Conservation (phyloP, 2,888 invertebrate species). For the Ornithoptera priamus region DNA sequence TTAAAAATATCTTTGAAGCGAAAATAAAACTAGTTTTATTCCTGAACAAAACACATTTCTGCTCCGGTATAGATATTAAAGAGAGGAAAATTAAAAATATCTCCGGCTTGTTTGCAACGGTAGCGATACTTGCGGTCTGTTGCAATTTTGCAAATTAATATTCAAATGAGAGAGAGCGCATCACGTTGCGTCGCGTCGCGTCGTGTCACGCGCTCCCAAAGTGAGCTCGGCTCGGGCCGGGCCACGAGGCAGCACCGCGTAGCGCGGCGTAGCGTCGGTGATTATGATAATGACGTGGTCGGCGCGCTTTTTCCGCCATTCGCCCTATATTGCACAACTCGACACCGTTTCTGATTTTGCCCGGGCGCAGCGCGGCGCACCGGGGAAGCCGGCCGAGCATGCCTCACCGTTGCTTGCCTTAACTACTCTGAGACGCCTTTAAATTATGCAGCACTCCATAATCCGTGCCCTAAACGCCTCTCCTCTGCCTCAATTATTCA, state of each 20-base stretch:
- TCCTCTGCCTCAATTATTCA: slow-evolving; percentile 76
- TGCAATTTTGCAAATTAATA: slow-evolving; percentile 66
- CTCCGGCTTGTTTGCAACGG: slow-evolving; percentile 10
- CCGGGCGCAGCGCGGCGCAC: slow-evolving; percentile 35
- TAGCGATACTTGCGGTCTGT: slow-evolving; percentile 47
- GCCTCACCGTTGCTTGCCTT: slow-evolving; percentile 54
- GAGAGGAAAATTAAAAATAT: slow-evolving; percentile 12
- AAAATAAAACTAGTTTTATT: no score
- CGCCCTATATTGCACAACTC: slow-evolving; percentile 70
- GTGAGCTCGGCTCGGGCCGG: slow-evolving; percentile 70
- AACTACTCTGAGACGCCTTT: slow-evolving; percentile 69
- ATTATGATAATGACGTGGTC: slow-evolving; percentile 78
- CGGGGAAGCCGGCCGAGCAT: slow-evolving; percentile 33
- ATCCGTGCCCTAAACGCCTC: slow-evolving; percentile 77
- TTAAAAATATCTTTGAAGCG: no score
- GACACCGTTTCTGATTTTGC: slow-evolving; percentile 56
- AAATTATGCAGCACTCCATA: slow-evolving; percentile 78
- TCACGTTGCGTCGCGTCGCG: slow-evolving; percentile 50
- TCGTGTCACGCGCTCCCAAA: slow-evolving; percentile 74
- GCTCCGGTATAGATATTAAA: not conserved
- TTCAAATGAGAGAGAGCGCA: slow-evolving; percentile 73
- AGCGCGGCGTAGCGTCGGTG: slow-evolving; percentile 67
- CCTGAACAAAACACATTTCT: not conserved
- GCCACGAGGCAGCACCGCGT: slow-evolving; percentile 62
- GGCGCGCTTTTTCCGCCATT: slow-evolving; percentile 74